A percentile compares a stretch with the other conserved stretches of the same genome.
Conservation (phyloP, 2,113 vertebrate genomes). For the Rhizomys pruinosus region DNA sequence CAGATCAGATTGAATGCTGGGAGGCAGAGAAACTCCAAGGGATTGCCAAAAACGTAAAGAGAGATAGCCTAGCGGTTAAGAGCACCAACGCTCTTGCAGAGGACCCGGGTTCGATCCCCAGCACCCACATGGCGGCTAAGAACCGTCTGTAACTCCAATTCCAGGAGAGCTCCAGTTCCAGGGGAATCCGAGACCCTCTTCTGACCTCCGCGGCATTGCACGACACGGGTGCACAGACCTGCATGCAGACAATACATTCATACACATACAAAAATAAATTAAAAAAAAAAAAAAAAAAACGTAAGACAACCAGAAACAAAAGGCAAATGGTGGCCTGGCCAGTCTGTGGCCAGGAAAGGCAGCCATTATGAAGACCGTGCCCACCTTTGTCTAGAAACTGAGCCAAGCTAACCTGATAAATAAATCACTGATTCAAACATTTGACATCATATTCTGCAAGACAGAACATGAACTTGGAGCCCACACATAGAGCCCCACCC, state of each 20-base stretch:
- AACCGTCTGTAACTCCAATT: too few species aligned
- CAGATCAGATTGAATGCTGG: conserved; percentile 70
- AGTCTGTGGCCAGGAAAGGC: conserved; percentile 73
- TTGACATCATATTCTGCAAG: conserved; percentile 68
- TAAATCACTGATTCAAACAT: conserved; percentile 75
- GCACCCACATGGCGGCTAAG: too few species aligned
- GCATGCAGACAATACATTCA: too few species aligned
- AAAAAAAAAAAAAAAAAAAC: too few species aligned
- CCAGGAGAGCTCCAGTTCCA: too few species aligned
- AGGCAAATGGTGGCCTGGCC: conserved; percentile 60
- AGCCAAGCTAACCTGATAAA: conserved; percentile 75
- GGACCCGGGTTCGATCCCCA: too few species aligned
- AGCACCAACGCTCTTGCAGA: too few species aligned
- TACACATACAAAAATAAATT: too few species aligned
- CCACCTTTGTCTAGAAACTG: conserved; percentile 72
- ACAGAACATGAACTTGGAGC: conserved; percentile 75
- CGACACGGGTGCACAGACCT: too few species aligned
- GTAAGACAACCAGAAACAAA: neutral
- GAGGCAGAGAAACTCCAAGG: neutral
- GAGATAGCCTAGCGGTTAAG: too few species aligned
- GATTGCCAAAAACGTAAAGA: conserved; percentile 28
- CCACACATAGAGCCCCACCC: neutral
- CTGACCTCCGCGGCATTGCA: too few species aligned
- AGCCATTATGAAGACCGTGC: conserved; percentile 64
- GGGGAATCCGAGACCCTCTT: too few species aligned